Percentiles rank a stretch among this genome's conserved stretches.
phyloP scores from a whole-genome alignment of 1,140 invertebrate species.

The Drosophila sturtevanti region DNA sequence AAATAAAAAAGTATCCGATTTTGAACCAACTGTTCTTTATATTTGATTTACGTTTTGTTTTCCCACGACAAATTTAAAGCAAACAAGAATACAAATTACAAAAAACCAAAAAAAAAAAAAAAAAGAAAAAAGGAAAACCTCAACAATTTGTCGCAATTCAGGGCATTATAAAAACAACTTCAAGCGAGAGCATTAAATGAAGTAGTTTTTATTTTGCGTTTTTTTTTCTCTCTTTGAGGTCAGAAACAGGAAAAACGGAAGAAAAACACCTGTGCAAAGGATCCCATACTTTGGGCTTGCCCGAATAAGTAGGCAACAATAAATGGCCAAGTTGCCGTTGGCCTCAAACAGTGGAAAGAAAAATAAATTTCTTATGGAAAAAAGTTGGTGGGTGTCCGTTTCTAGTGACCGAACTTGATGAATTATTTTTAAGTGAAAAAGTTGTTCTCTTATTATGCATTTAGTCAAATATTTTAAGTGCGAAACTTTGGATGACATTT shows the following conservation, averaged over 20 bases:
- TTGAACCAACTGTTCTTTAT: not conserved
- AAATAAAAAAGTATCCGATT: constrained; percentile 25
- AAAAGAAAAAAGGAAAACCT: not conserved
- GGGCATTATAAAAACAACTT: constrained; percentile 47
- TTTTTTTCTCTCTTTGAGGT: constrained; percentile 10
- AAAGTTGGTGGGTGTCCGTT: not conserved
- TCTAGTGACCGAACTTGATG: not conserved
- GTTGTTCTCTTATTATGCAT: not conserved
- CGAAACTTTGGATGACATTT: too few species aligned
- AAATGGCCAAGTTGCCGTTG: constrained; percentile 32
- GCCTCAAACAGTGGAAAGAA: not conserved
- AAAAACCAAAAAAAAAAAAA: not conserved
- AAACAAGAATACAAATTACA: constrained; percentile 43
- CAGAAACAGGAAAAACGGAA: constrained; percentile 8
- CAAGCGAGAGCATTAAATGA: constrained; percentile 36
- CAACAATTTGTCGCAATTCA: constrained; percentile 36
- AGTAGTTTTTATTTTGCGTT: constrained; percentile 40
- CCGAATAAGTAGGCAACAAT: constrained; percentile 40
- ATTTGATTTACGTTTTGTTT: constrained; percentile 37
- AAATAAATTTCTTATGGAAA: not conserved
- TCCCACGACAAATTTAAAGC: constrained; percentile 67
- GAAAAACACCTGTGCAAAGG: constrained; percentile 43
- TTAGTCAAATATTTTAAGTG: too few species aligned
- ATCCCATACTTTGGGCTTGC: not conserved
- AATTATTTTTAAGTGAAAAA: not conserved